Conservation (phyloP, 1,140 invertebrate species). For the Lasaia peninsularis region DNA sequence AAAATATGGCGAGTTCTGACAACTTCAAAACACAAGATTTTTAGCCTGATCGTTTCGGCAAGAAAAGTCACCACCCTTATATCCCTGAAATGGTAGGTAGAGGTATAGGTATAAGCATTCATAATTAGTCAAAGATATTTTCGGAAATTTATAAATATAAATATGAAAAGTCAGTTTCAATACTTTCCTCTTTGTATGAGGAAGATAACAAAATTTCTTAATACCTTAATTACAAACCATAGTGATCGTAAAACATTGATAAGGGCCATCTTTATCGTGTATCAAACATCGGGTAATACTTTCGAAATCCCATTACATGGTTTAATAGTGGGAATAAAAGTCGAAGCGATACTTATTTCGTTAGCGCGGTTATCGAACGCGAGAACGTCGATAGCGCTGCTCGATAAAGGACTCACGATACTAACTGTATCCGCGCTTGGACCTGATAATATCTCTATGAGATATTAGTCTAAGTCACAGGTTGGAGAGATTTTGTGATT, state of each 20-base stretch:
- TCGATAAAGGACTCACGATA: constrained; percentile 45
- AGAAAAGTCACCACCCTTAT: too few relatives aligned
- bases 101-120: too few relatives aligned
- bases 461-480: constrained; percentile 26
- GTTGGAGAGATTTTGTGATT: not conserved
- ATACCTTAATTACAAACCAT: not conserved
- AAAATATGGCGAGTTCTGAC: too few relatives aligned
- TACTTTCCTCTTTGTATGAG: not conserved
- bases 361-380: constrained; percentile 31
- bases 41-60: too few relatives aligned
- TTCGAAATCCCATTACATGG: constrained; percentile 40
- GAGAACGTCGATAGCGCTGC: constrained; percentile 33
- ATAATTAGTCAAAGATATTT: too few relatives aligned
- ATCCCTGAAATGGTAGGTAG: too few relatives aligned
- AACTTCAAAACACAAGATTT: too few relatives aligned
- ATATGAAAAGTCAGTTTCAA: not conserved
- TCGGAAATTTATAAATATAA: too few relatives aligned
- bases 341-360: constrained; percentile 31
- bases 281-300: constrained; percentile 27
- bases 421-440: constrained; percentile 35
- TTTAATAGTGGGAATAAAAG: constrained; percentile 42
- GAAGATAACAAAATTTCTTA: not conserved
- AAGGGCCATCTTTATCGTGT: constrained; percentile 27
- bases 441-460: constrained; percentile 43
- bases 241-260: constrained; percentile 22